Base-by-base conservation (phyloP, 2,113 vertebrate species). In the Oncorhynchus mykiss region DNA sequence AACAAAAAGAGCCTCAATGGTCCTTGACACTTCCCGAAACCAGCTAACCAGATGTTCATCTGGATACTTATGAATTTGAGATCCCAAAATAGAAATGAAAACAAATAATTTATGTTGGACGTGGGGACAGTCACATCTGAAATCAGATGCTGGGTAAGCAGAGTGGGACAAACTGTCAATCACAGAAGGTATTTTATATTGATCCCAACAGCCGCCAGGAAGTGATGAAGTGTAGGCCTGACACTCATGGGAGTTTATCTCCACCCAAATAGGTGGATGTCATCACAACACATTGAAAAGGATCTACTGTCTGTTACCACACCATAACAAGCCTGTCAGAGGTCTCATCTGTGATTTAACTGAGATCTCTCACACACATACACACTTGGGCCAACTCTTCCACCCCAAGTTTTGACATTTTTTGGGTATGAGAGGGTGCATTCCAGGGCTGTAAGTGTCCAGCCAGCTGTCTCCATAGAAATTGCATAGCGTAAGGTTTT, bases 181-280 rank as follows among this genome's bases (percentile, higher is more conserved):
- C 39, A 24, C 27, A 85, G 12, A 45, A 49, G 39, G 29, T 39
- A 79, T 82, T 74, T 68, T 57, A 39, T 68, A 80, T 29, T 45
- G 39, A 78, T 67, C 79, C 45, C 39, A 65, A 67, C 71, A 84
- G 75, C 72, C 80, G 73, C 74, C 77, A 84, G 81, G 81, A 89
- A 85, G 39, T 45, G 39, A 78, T 82, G 71, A 85, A 76, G 16
- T 54, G 14, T 54, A 54, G 51, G 71, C 75, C 22, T 31, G 39
- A 45, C 39, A 12, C 39, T 45, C 39, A 11, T 45, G 39, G 9
- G 39, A 7, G 6, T 45, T 74, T n/a, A 82, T 78, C 77, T 69
- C 49, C 64, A 72, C 48, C 1, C n/a, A 84, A 81, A 83, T 20
- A 73, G 85, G 78, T 87, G 85, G 20, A 2, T 70, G 57, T 69